phyloP scores from a whole-genome alignment of 2,113 vertebrate genomes.

The Microcebus tavaratra region DNA sequence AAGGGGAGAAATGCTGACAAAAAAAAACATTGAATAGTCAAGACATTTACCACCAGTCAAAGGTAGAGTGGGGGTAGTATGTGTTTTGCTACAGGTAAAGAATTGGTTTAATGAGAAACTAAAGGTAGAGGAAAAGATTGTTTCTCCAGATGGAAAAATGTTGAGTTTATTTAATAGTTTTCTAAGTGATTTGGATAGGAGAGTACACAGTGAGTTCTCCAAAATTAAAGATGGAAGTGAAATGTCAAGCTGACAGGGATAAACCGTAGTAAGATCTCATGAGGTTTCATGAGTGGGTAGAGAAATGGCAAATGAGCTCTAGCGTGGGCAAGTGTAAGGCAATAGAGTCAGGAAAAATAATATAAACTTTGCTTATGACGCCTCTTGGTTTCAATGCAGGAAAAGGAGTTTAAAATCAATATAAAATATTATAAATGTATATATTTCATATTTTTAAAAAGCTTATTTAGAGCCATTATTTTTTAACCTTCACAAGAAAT shows the following conservation, averaged over 20 bases:
- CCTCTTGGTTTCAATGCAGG: not conserved
- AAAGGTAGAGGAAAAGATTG: not conserved
- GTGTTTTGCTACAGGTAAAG: constrained; percentile 48
- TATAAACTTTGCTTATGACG: not conserved
- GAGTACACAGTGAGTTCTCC: constrained; percentile 38
- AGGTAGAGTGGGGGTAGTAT: not conserved
- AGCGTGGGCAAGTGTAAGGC: constrained; percentile 44
- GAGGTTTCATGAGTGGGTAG: constrained; percentile 65
- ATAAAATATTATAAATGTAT: not conserved
- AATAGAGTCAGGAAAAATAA: constrained; percentile 28
- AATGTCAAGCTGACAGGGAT: constrained; percentile 71
- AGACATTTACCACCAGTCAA: not conserved
- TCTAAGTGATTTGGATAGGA: constrained; percentile 45
- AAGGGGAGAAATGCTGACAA: not conserved
- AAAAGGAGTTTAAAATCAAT: not conserved
- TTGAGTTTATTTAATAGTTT: constrained; percentile 58
- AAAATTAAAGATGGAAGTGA: constrained; percentile 72
- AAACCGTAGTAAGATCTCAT: constrained; percentile 61
- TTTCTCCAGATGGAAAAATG: constrained; percentile 34
- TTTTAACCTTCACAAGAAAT: not conserved
- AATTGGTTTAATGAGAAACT: constrained; percentile 37
- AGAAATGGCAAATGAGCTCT: constrained; percentile 14
- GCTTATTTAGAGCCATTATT: not conserved
- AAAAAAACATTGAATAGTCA: not conserved
- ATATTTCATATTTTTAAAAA: not conserved